A percentile compares a stretch with the other conserved stretches of the same genome.
These are phyloP conservation scores for Poecilus cupreus DNA, from an alignment of 2,888 invertebrate genomes.

Conservation along the genomic window DNA sequence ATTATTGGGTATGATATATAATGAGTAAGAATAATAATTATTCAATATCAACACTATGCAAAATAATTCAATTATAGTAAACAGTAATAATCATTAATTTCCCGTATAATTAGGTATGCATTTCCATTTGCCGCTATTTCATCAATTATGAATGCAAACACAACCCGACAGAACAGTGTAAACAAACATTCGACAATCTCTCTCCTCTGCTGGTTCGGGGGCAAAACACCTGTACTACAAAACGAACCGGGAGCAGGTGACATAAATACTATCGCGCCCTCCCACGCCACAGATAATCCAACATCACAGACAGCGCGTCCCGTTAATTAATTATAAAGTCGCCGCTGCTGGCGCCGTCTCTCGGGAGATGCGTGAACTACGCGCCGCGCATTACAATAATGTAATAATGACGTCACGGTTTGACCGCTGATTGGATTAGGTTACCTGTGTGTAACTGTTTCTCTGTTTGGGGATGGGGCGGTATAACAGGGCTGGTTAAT, in stretches of 20 bases:
- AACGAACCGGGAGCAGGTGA: neutral
- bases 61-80: slow-evolving; percentile 7
- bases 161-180: neutral
- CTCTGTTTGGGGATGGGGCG: neutral
- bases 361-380: slow-evolving; percentile 19
- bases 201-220: neutral
- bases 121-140: slow-evolving; percentile 23
- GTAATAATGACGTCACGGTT: slow-evolving; percentile 45
- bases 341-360: neutral
- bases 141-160: slow-evolving; percentile 34
- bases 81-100: slow-evolving; percentile 14
- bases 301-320: neutral
- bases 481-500: neutral
- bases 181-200: slow-evolving; percentile 30
- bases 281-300: neutral
- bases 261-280: neutral
- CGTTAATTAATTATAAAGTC: slow-evolving; percentile 48
- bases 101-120: slow-evolving; percentile 17
- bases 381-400: slow-evolving; percentile 24
- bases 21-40: neutral
- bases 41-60: neutral
- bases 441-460: slow-evolving; percentile 44
- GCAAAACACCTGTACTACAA: neutral
- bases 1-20: too few species aligned
- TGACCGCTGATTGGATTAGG: slow-evolving; percentile 47